A percentile compares a stretch with the other conserved stretches of the same genome.
Conservation (phyloP, 1,140 invertebrate species). For the Nymphalis io region DNA sequence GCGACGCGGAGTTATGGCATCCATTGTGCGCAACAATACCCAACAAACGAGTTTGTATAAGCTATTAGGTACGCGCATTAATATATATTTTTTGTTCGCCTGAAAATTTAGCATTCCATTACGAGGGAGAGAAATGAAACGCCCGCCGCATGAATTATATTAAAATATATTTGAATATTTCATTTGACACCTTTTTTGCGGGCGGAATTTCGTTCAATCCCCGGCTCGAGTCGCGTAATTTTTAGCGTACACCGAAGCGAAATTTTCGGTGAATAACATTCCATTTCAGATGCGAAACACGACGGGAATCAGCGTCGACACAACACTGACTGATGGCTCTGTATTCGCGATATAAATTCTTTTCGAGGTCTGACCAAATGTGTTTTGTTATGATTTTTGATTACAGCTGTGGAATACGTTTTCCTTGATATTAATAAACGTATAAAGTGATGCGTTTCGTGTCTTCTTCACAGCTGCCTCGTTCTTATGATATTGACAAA, state of each 20-base stretch:
- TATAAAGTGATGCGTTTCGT: neutral
- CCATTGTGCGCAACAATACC: conserved; percentile 79
- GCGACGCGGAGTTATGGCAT: conserved; percentile 78
- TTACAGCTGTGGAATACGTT: conserved; percentile 28
- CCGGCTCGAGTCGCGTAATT: conserved; percentile 69
- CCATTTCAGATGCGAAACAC: conserved; percentile 77
- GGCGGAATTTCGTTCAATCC: conserved; percentile 78
- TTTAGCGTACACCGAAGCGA: conserved; percentile 73
- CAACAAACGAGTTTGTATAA: conserved; percentile 81
- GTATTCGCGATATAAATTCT: conserved; percentile 72
- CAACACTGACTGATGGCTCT: conserved; percentile 74
- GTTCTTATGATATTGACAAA: neutral
- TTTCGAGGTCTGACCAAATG: conserved; percentile 59
- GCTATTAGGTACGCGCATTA: conserved; percentile 80
- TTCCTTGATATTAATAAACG: conserved; percentile 19
- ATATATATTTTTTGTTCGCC: conserved; percentile 80
- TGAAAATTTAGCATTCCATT: conserved; percentile 81
- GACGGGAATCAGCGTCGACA: conserved; percentile 76
- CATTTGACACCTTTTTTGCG: conserved; percentile 80
- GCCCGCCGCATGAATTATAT: conserved; percentile 80
- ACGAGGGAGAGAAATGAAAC: conserved; percentile 80
- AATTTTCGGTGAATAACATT: conserved; percentile 79
- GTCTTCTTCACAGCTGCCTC: neutral
- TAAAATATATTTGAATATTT: conserved; percentile 82
- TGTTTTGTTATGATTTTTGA: conserved; percentile 44